phyloP scores from a whole-genome alignment of 2,888 invertebrate species.

The Drosophila flavopinicola region DNA sequence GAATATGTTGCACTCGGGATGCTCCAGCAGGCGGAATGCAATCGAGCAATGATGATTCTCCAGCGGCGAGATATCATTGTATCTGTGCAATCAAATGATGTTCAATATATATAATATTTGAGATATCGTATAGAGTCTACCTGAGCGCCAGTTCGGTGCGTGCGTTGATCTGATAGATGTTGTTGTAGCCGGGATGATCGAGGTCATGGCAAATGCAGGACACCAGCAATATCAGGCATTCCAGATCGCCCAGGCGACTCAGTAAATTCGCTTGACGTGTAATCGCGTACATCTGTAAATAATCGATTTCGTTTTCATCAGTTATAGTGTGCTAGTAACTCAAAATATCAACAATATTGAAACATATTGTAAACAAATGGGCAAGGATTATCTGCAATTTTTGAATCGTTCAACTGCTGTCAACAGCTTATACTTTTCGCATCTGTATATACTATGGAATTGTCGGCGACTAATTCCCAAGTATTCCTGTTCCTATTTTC shows the following conservation, averaged over 20 bases:
- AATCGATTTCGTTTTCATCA: neutral
- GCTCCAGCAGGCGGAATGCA: constrained; percentile 91
- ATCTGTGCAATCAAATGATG: constrained; percentile 80
- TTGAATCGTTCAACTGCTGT: no score
- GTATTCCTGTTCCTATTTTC: no score
- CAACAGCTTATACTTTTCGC: no score
- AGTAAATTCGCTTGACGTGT: constrained; percentile 90
- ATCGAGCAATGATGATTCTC: constrained; percentile 95
- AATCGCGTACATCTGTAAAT: constrained; percentile 91
- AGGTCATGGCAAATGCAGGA: constrained; percentile 93
- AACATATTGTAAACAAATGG: no score
- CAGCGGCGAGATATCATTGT: constrained; percentile 93
- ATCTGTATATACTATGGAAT: no score
- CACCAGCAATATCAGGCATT: constrained; percentile 90
- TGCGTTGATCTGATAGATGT: constrained; percentile 93
- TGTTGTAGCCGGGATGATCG: constrained; percentile 91
- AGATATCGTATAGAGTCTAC: constrained; percentile 52
- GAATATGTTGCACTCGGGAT: constrained; percentile 92
- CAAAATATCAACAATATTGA: no score
- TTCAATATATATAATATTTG: neutral
- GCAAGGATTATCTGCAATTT: no score
- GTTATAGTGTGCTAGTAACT: no score
- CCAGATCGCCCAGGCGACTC: constrained; percentile 89
- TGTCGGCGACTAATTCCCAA: no score
- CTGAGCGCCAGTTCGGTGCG: constrained; percentile 92